Percentiles rank a stretch among this genome's conserved stretches.
Conservation (phyloP, 2,797 vertebrate genomes). For the Philypnodon macrostomus region DNA sequence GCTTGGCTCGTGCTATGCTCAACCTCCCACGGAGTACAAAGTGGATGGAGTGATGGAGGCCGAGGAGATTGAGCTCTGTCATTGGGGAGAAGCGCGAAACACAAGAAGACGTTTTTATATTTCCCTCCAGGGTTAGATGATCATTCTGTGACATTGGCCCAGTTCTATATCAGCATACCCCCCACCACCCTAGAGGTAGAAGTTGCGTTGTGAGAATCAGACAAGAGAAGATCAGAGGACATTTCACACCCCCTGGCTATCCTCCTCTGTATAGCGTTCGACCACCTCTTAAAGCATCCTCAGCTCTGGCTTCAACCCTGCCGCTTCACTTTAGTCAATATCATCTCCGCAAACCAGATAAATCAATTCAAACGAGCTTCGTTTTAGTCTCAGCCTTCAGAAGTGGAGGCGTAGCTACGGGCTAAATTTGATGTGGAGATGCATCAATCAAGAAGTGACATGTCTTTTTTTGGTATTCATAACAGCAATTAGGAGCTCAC, state of each 20-base stretch:
- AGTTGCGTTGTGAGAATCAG: slow-evolving; percentile 78
- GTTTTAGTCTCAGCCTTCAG: slow-evolving; percentile 57
- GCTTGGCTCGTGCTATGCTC: slow-evolving; percentile 52
- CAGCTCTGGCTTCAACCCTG: slow-evolving; percentile 59
- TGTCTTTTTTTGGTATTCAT: slow-evolving; percentile 41
- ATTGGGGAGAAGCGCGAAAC: slow-evolving; percentile 45
- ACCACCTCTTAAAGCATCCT: slow-evolving; percentile 72
- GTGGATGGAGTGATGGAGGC: slow-evolving; percentile 46
- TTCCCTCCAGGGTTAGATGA: slow-evolving; percentile 70
- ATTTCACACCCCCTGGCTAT: slow-evolving; percentile 78
- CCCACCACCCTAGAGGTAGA: slow-evolving; percentile 70
- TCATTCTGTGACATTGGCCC: slow-evolving; percentile 79
- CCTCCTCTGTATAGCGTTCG: slow-evolving; percentile 68
- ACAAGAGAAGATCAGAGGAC: slow-evolving; percentile 80
- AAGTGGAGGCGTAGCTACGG: slow-evolving; percentile 61
- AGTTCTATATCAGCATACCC: slow-evolving; percentile 71
- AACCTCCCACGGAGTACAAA: slow-evolving; percentile 65
- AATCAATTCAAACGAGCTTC: slow-evolving; percentile 75
- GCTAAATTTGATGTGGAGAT: slow-evolving; percentile 54
- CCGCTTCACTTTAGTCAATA: slow-evolving; percentile 71
- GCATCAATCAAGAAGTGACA: slow-evolving; percentile 62
- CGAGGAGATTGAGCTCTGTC: slow-evolving; percentile 60
- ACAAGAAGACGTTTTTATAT: slow-evolving; percentile 54
- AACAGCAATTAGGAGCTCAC: slow-evolving; percentile 43
- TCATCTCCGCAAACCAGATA: slow-evolving; percentile 69